Conservation (phyloP, 2,113 vertebrate species). For the Onychorhynchus coronatus region DNA sequence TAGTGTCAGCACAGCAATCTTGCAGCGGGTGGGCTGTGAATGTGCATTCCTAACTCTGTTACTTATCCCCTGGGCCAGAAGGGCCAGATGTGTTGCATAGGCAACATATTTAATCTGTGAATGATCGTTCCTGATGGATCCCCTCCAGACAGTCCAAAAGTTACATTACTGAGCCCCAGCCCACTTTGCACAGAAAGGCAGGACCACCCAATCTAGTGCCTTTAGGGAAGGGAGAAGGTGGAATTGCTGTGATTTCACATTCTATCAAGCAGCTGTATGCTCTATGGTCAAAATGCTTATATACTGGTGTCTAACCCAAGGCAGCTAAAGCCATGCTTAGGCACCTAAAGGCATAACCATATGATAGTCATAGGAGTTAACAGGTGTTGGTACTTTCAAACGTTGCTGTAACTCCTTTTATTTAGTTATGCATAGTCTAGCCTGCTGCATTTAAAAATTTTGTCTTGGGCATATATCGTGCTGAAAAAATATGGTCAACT, state of each 20-base stretch:
- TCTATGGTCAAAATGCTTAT: not conserved
- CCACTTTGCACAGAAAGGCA: not conserved
- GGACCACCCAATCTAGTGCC: not conserved
- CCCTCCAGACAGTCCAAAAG: not conserved
- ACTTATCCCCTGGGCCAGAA: not conserved
- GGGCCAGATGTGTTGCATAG: constrained; percentile 28
- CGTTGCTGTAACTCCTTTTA: not conserved
- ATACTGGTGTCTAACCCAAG: not conserved
- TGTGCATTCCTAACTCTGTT: not conserved
- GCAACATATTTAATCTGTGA: constrained; percentile 1
- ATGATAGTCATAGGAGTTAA: not conserved
- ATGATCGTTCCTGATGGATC: constrained; percentile 8
- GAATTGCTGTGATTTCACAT: not conserved
- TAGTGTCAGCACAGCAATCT: not conserved
- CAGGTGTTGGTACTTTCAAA: not conserved
- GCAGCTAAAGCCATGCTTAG: not conserved
- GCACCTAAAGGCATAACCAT: not conserved
- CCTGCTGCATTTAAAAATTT: not conserved
- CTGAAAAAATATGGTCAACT: not conserved
- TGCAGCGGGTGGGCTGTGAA: not conserved
- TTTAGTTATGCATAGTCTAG: not conserved
- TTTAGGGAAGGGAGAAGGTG: not conserved
- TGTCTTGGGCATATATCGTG: not conserved
- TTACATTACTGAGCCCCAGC: not conserved
- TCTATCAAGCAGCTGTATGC: not conserved